A percentile compares a stretch with the other conserved stretches of the same genome.
Conservation (phyloP, 2,113 vertebrate genomes). For the Pandion haliaetus region DNA sequence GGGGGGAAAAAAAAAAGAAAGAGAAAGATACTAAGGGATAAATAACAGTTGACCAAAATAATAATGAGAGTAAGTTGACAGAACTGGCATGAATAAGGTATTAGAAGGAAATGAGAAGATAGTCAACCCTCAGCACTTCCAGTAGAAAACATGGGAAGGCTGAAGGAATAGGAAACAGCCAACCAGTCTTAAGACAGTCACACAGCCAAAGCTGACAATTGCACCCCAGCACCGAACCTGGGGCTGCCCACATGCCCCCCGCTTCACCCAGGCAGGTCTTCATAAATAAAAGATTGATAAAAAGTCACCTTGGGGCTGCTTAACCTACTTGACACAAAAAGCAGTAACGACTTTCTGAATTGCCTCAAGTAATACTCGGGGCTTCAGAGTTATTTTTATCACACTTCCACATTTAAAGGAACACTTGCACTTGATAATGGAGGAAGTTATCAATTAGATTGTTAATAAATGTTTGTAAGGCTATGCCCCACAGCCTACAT, state of each 20-base stretch:
- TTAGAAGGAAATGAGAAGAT: not conserved
- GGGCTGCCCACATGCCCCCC: not conserved
- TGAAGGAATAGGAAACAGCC: not conserved
- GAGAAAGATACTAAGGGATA: not conserved
- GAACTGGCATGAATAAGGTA: not conserved
- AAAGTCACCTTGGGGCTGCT: not conserved
- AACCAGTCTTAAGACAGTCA: not conserved
- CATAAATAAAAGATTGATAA: not conserved
- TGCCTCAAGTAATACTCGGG: not conserved
- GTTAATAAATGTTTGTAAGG: not conserved
- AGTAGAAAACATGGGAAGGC: not conserved
- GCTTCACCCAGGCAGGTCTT: not conserved
- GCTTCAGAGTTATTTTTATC: not conserved
- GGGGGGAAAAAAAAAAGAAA: not conserved
- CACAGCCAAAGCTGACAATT: not conserved
- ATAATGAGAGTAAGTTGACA: not conserved
- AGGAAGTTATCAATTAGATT: not conserved
- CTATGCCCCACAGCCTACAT: not conserved
- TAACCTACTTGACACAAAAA: not conserved
- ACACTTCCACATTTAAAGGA: not conserved
- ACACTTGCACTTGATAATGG: not conserved
- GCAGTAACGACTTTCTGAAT: not conserved
- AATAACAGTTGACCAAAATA: not conserved
- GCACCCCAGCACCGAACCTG: not conserved
- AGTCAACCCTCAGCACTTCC: not conserved